Conservation (phyloP, 2,888 invertebrate species). For the Xanthia togata region DNA sequence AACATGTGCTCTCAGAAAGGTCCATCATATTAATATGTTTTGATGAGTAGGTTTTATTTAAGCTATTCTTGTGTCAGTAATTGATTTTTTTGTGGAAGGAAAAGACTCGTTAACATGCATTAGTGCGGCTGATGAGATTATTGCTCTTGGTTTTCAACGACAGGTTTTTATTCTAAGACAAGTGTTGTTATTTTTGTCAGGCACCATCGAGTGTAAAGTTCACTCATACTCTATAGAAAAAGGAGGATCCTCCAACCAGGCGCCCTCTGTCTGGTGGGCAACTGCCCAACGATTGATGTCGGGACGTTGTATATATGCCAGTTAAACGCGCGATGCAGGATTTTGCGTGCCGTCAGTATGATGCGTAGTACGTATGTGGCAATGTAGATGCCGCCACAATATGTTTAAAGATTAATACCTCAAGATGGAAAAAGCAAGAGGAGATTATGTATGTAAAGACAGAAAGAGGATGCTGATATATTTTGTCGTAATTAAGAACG, state of each 20-base stretch:
- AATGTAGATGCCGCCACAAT: too few species aligned
- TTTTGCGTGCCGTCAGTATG: background rate
- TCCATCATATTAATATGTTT: background rate
- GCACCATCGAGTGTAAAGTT: too few species aligned
- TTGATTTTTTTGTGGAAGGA: slow-evolving; percentile 11
- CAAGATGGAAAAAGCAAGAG: background rate
- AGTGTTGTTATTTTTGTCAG: background rate
- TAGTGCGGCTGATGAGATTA: background rate
- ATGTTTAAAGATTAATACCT: background rate
- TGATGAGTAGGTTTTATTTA: slow-evolving; percentile 4
- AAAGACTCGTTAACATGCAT: background rate
- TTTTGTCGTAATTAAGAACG: background rate
- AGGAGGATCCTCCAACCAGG: background rate
- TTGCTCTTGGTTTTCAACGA: background rate
- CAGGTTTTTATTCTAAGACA: background rate
- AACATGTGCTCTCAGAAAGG: slow-evolving; percentile 33
- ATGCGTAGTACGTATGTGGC: too few species aligned
- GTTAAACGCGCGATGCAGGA: background rate
- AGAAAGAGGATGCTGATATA: too few species aligned
- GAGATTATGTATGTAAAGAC: too few species aligned
- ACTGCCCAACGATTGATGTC: background rate
- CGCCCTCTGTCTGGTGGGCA: background rate
- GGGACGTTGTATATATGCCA: background rate
- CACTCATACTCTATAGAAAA: background rate
- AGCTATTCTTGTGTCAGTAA: background rate